Evolutionary conservation across 1,140 invertebrate species (phyloP).

Genomic region (honey bee (Apis mellifera)): DNA sequence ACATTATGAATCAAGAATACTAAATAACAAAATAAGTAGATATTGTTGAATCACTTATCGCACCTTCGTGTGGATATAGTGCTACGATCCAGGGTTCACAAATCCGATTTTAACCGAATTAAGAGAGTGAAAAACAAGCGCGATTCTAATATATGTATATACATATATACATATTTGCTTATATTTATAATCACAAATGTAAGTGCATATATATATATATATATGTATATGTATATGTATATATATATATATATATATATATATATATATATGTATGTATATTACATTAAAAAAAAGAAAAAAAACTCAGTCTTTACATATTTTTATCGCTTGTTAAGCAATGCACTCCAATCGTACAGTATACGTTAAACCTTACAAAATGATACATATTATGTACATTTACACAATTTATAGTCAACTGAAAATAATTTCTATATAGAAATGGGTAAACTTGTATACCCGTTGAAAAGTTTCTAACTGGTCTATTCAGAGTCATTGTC

Average conservation of each 20-base stretch:
- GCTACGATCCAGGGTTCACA: conserved; percentile 53
- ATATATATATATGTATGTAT: conserved; percentile 1
- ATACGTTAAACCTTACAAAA: conserved; percentile 60
- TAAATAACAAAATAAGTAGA: conserved; percentile 16
- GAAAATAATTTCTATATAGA: conserved; percentile 9
- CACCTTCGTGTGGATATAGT: conserved; percentile 30
- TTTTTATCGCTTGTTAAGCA: conserved; percentile 64
- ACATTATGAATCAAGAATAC: conserved; percentile 19
- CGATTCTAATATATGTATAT: conserved; percentile 12
- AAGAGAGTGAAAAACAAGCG: conserved; percentile 19
- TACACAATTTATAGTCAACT: conserved; percentile 28
- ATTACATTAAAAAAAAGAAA: conserved; percentile 27
- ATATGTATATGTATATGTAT: conserved; percentile 12
- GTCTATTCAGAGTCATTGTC: conserved; percentile 29
- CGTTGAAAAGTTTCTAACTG: conserved; percentile 39
- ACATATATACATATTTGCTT: background rate
- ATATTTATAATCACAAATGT: background rate
- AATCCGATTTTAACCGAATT: conserved; percentile 57
- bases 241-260: conserved; percentile 8
- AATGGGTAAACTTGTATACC: background rate
- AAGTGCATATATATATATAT: background rate
- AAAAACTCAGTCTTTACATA: conserved; percentile 65
- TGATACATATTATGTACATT: conserved; percentile 52
- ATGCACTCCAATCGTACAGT: conserved; percentile 59
- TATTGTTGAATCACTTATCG: conserved; percentile 43